Conservation (phyloP, 2,113 vertebrate species). For the Butorides virescens region DNA sequence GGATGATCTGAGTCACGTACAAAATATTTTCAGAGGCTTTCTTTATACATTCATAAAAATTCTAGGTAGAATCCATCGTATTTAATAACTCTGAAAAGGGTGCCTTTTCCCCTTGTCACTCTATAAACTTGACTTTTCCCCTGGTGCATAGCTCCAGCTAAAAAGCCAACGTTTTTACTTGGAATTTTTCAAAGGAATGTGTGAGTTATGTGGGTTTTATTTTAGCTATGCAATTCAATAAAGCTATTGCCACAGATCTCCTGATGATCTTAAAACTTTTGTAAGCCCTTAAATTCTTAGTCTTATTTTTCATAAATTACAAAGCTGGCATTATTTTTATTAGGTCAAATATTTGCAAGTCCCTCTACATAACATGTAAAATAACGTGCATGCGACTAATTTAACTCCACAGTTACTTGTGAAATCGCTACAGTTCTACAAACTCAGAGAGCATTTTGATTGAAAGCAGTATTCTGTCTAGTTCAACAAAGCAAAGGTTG, state of each 20-base stretch:
- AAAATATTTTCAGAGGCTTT: conserved; percentile 28
- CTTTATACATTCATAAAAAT: neutral
- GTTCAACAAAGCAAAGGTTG: neutral
- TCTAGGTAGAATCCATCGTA: neutral
- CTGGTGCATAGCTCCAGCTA: neutral
- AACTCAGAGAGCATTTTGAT: neutral
- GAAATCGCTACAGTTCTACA: neutral
- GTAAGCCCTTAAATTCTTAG: neutral
- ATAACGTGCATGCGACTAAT: neutral
- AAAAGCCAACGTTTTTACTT: neutral
- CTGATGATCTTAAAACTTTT: neutral
- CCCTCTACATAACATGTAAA: neutral
- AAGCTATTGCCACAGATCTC: neutral
- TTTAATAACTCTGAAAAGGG: neutral
- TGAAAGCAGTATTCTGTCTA: neutral
- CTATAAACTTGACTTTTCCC: neutral
- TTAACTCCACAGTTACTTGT: neutral
- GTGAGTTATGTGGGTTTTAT: neutral
- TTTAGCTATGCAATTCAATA: neutral
- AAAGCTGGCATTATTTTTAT: neutral
- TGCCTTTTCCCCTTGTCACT: neutral
- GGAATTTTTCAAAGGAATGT: neutral
- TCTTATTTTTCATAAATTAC: neutral
- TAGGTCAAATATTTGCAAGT: neutral
- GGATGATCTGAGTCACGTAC: neutral